Conservation (phyloP, 1,140 invertebrate genomes). For the Eurosta solidaginis region DNA sequence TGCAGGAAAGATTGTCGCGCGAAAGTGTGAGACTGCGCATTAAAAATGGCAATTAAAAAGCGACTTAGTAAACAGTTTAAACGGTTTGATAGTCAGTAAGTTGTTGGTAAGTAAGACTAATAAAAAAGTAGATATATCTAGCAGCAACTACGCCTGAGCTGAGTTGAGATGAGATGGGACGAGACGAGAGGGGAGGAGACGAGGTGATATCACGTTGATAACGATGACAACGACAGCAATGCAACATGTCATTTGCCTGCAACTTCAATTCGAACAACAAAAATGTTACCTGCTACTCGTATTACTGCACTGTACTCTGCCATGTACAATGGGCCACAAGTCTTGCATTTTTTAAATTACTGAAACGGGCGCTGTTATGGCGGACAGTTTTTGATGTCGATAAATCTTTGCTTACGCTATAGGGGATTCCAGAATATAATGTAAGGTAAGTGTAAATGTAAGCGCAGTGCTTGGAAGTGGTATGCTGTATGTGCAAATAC, state of each 20-base stretch:
- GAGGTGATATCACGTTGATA: too few species aligned
- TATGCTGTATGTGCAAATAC: too few species aligned
- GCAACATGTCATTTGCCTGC: background rate
- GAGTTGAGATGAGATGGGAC: too few species aligned
- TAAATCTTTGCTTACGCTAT: too few species aligned
- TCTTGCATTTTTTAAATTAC: too few species aligned
- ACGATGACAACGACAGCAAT: background rate
- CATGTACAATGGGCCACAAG: too few species aligned
- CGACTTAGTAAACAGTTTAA: background rate
- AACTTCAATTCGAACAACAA: background rate
- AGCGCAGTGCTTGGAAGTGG: too few species aligned
- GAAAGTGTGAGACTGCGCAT: constrained; percentile 20
- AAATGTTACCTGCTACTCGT: background rate
- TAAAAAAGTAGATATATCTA: background rate
- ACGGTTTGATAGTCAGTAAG: background rate
- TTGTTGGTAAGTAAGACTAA: background rate
- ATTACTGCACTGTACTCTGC: background rate
- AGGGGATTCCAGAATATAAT: too few species aligned
- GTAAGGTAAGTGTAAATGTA: too few species aligned
- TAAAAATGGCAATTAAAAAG: constrained; percentile 7
- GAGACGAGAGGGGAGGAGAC: too few species aligned
- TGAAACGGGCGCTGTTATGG: too few species aligned
- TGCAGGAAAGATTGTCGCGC: background rate
- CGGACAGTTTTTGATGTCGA: too few species aligned
- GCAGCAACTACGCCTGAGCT: background rate